Percentiles rank a stretch among this genome's conserved stretches.
phyloP scores from a whole-genome alignment of 2,797 vertebrate genomes.

The Helostoma temminkii region DNA sequence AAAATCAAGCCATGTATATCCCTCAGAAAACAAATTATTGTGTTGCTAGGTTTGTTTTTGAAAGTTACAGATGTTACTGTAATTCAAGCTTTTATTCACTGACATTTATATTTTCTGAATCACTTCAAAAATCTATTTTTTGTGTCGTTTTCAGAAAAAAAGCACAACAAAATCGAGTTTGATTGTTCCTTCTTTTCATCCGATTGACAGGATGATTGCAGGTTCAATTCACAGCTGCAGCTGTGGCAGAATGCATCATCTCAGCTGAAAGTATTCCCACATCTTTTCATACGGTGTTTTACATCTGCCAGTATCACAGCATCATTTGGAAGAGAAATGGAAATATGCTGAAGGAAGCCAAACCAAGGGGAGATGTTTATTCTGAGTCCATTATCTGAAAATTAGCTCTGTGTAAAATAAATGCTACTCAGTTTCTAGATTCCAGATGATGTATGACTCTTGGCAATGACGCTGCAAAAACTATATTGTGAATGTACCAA shows the following conservation, averaged over 20 bases:
- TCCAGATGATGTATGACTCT: neutral
- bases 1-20: neutral
- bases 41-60: neutral
- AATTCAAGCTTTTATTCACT: slow-evolving; percentile 1
- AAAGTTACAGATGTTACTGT: neutral
- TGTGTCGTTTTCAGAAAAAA: neutral
- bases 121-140: slow-evolving; percentile 12
- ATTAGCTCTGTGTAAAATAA: slow-evolving; percentile 6
- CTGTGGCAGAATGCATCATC: slow-evolving; percentile 48
- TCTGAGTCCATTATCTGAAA: neutral
- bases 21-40: neutral
- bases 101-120: neutral
- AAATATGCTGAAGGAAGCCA: neutral
- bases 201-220: slow-evolving; percentile 59
- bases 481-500: neutral
- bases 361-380: slow-evolving; percentile 16
- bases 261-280: slow-evolving; percentile 31
- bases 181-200: slow-evolving; percentile 21
- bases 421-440: neutral
- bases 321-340: slow-evolving; percentile 28
- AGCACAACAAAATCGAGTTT: neutral
- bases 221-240: slow-evolving; percentile 58
- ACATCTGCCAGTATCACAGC: slow-evolving; percentile 59
- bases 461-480: neutral
- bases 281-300: slow-evolving; percentile 44